These are phyloP conservation scores for Oxytorus armatus DNA, from an alignment of 2,888 invertebrate genomes.

Conservation along the genomic window DNA sequence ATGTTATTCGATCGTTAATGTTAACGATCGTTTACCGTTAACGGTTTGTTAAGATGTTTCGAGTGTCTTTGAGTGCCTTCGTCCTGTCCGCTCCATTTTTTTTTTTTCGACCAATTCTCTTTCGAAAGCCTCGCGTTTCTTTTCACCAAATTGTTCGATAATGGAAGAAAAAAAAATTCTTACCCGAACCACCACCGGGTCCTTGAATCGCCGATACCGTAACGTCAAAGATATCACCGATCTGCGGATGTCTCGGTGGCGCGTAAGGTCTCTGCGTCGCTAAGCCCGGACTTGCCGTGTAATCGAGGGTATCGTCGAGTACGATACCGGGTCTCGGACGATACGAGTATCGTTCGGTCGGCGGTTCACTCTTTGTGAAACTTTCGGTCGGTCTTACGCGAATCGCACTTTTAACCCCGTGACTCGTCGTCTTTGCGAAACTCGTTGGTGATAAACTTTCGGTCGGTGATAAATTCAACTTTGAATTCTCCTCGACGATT, in stretches of 20 bases:
- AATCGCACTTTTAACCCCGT: conserved; percentile 51
- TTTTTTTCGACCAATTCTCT: not conserved
- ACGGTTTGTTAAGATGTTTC: not conserved
- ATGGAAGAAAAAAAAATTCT: not conserved
- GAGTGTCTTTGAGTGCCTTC: not conserved
- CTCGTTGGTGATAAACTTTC: conserved; percentile 81
- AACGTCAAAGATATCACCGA: conserved; percentile 94
- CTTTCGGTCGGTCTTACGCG: conserved; percentile 72
- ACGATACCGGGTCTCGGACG: conserved; percentile 94
- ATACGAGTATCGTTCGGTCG: conserved; percentile 86
- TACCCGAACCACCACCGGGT: conserved; percentile 87
- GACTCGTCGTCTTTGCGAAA: conserved; percentile 68
- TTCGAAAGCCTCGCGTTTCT: not conserved
- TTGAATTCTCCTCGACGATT: conserved; percentile 46
- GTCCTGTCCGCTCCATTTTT: not conserved
- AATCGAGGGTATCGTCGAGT: conserved; percentile 88
- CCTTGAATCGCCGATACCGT: conserved; percentile 95
- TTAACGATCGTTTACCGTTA: no score
- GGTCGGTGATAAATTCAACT: conserved; percentile 79
- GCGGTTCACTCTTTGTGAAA: conserved; percentile 54
- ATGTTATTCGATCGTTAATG: no score
- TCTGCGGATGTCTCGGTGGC: conserved; percentile 83
- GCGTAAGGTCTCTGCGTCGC: conserved; percentile 85
- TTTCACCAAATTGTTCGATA: conserved; percentile 1
- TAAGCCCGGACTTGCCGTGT: conserved; percentile 83